A percentile compares a stretch with the other conserved stretches of the same genome.
Conservation (phyloP, 2,113 vertebrate species). For the Equus quagga region DNA sequence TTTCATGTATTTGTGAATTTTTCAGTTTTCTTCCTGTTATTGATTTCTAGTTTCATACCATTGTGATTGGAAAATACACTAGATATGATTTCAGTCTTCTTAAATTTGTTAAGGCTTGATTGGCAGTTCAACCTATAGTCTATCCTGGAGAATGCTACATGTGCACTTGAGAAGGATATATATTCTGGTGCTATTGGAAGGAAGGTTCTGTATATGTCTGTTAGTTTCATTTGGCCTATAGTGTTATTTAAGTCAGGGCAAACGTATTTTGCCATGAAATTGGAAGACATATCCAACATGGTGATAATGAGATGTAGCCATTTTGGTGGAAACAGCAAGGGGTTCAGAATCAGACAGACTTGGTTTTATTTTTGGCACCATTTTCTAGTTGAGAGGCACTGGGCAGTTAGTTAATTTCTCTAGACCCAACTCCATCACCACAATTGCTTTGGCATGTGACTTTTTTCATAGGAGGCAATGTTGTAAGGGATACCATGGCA, state of each 20-base stretch:
- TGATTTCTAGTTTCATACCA: background rate
- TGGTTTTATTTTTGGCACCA: background rate
- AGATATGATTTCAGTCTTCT: background rate
- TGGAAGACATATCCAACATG: background rate
- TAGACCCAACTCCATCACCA: background rate
- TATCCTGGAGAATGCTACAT: background rate
- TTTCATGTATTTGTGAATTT: background rate
- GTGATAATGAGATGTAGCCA: background rate
- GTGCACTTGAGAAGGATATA: background rate
- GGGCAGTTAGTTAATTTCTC: background rate
- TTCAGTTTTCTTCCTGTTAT: background rate
- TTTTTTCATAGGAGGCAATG: background rate
- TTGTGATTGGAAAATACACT: background rate
- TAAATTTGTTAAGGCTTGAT: background rate
- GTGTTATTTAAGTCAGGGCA: background rate
- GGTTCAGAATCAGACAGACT: background rate
- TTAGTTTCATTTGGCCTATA: background rate
- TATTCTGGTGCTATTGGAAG: background rate
- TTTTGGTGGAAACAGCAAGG: background rate
- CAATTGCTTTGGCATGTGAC: background rate
- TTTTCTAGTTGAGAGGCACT: background rate
- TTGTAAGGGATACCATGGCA: background rate
- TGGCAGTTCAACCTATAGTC: background rate
- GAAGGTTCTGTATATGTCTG: background rate
- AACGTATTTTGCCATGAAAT: background rate